These are phyloP conservation scores for Gortyna flavago DNA, from an alignment of 2,888 invertebrate species.

Conservation along the genomic window DNA sequence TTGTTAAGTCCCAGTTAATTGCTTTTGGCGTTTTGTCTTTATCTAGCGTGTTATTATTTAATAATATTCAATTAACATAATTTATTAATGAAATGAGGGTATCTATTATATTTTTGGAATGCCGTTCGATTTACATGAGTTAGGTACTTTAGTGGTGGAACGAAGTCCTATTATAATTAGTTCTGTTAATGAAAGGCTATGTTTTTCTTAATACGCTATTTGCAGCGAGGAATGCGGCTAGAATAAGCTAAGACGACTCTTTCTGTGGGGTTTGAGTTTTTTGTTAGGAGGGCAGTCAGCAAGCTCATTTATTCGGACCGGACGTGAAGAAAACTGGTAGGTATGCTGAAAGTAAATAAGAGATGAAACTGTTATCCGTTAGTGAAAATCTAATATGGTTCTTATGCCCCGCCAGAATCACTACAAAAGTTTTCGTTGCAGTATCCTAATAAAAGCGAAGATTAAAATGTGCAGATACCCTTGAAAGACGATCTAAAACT, in stretches of 20 bases:
- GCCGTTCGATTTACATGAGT: constrained; percentile 11
- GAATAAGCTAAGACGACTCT: not conserved
- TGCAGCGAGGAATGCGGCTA: not conserved
- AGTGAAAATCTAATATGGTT: not conserved
- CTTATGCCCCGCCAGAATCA: not conserved
- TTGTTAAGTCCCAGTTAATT: constrained; percentile 46
- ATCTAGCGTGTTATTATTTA: constrained; percentile 53
- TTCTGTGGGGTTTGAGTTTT: not conserved
- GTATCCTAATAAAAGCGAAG: not conserved
- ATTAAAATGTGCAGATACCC: not conserved
- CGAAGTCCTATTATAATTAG: constrained; percentile 6
- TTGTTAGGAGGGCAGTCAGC: not conserved
- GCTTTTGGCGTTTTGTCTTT: constrained; percentile 43
- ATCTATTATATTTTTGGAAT: constrained; percentile 26
- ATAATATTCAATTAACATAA: constrained; percentile 41
- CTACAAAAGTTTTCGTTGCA: not conserved
- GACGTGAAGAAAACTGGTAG: not conserved
- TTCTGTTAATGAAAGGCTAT: constrained; percentile 2
- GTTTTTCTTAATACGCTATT: not conserved
- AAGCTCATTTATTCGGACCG: not conserved
- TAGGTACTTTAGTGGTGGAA: constrained; percentile 1
- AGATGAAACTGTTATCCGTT: not conserved
- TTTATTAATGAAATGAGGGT: constrained; percentile 41
- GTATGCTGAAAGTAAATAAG: not conserved
- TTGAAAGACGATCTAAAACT: not conserved